Evolutionary conservation across 2,113 vertebrate species (phyloP).

Genomic region (Puffinus mauretanicus): DNA sequence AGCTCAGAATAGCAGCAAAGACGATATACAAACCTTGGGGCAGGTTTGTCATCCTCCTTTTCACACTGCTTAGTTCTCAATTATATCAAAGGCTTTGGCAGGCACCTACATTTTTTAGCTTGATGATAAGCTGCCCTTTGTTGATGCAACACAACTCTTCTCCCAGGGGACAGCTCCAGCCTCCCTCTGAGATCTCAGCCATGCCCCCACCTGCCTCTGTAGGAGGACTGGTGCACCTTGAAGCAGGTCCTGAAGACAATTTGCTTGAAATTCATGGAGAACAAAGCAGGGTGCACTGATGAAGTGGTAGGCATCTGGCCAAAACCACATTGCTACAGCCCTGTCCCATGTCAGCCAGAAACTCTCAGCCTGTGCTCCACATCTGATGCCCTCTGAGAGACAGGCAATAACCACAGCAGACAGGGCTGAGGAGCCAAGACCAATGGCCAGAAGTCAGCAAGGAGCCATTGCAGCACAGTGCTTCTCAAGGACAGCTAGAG

Average conservation of each 20-base stretch:
- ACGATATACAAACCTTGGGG: background rate
- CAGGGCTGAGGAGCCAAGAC: background rate
- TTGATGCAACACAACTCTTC: background rate
- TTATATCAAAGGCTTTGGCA: background rate
- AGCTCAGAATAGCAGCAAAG: background rate
- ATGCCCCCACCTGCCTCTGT: background rate
- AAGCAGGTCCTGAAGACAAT: background rate
- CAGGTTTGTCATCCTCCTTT: background rate
- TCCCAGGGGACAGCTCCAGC: background rate
- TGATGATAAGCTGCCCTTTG: background rate
- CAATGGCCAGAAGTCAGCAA: fast-evolving
- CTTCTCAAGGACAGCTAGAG: background rate
- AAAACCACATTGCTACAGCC: background rate
- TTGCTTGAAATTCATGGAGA: background rate
- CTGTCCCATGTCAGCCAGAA: background rate
- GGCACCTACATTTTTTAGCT: background rate
- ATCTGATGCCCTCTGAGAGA: background rate
- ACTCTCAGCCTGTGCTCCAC: background rate
- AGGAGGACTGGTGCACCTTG: background rate
- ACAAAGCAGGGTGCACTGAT: background rate
- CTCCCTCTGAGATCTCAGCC: background rate
- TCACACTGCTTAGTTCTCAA: background rate
- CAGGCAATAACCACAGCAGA: background rate
- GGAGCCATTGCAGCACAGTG: background rate
- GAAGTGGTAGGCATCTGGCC: background rate